These are phyloP conservation scores for Drosophila yooni DNA, from an alignment of 2,888 invertebrate species.

Conservation along the genomic window DNA sequence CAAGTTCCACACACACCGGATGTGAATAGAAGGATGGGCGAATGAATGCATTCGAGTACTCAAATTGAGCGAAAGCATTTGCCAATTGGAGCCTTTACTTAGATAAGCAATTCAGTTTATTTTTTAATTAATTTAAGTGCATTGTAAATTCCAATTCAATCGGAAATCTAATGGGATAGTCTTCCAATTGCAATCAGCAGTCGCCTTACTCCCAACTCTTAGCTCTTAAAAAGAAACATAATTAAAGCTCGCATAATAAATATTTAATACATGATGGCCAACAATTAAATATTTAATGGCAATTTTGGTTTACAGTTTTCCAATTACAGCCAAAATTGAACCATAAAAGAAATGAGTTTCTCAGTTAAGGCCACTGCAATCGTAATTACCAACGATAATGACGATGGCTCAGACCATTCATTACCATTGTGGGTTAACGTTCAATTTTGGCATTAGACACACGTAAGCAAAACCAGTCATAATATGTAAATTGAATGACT, in stretches of 20 bases:
- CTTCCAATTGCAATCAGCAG: neutral
- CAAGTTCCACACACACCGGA: slow-evolving; percentile 27
- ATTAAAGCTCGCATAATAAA: neutral
- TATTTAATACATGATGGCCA: neutral
- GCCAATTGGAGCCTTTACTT: neutral
- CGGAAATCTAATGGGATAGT: no score
- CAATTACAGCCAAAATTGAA: slow-evolving; percentile 13
- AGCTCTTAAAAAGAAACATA: neutral
- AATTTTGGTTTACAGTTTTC: neutral
- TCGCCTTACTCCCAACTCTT: neutral
- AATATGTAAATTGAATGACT: slow-evolving; percentile 56
- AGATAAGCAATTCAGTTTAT: neutral
- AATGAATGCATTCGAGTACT: neutral
- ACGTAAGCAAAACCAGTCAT: slow-evolving; percentile 30
- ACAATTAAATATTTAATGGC: slow-evolving; percentile 4
- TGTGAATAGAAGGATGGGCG: slow-evolving; percentile 1
- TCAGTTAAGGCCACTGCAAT: slow-evolving; percentile 19
- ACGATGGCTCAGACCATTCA: slow-evolving; percentile 1
- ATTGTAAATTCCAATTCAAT: neutral
- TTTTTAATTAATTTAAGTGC: neutral
- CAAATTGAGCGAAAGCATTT: slow-evolving; percentile 3
- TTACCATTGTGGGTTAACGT: slow-evolving; percentile 19
- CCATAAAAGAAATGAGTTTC: slow-evolving; percentile 32
- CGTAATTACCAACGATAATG: slow-evolving; percentile 42
- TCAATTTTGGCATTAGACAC: slow-evolving; percentile 41